Percentiles rank a stretch among this genome's conserved stretches.
Conservation (phyloP, 2,888 invertebrate genomes). For the Anodontia alba region DNA sequence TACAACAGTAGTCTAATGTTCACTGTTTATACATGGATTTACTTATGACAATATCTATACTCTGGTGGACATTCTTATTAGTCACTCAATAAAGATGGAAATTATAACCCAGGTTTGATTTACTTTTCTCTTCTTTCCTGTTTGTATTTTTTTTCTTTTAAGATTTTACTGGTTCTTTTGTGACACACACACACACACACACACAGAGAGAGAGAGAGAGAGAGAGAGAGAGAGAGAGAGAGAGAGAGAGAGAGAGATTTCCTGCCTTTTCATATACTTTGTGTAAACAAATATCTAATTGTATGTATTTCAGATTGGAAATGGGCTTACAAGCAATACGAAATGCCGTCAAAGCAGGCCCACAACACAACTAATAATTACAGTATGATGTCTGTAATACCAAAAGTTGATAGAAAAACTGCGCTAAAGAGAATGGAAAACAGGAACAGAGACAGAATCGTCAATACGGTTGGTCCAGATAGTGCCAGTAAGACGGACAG, state of each 20-base stretch:
- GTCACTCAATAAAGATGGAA: no score
- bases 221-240: no score
- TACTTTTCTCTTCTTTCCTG: no score
- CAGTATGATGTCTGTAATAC: not conserved
- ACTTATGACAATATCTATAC: not conserved
- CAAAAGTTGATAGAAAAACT: not conserved
- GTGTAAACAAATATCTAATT: no score
- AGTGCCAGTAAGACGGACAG: not conserved
- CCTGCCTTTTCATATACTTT: no score
- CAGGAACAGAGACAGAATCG: not conserved
- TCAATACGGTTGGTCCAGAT: not conserved
- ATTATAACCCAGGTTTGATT: no score
- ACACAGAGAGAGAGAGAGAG: no score
- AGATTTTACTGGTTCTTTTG: no score
- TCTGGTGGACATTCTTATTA: not conserved
- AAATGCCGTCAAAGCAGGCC: not conserved
- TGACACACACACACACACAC: no score
- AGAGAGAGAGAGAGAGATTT: no score
- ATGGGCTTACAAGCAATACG: not conserved
- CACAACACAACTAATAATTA: not conserved
- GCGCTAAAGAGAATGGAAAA: not conserved
- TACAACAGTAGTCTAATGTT: not conserved
- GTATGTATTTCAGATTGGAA: not conserved
- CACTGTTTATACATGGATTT: slow-evolving; percentile 1
- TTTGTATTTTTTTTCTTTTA: no score